A percentile compares a stretch with the other conserved stretches of the same genome.
Evolutionary conservation across 2,888 invertebrate species (phyloP).

Genomic region (Apamea crenata): DNA sequence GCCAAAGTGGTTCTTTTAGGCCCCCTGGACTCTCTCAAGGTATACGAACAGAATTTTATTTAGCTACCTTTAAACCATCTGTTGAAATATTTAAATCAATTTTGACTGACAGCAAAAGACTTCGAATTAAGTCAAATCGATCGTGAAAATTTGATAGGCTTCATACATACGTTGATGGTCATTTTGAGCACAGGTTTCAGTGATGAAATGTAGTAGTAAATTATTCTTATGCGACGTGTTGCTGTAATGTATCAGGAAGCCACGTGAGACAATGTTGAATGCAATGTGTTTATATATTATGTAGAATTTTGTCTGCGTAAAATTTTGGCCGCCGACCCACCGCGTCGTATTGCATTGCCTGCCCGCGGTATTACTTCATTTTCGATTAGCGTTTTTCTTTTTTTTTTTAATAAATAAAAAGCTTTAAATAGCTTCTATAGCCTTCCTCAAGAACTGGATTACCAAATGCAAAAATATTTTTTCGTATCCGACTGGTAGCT

Average conservation of each 20-base stretch:
- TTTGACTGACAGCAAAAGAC: neutral
- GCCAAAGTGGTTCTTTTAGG: no score
- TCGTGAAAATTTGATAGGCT: neutral
- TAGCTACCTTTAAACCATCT: neutral
- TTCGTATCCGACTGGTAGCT: no score
- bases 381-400: no score
- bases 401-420: no score
- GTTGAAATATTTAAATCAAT: neutral
- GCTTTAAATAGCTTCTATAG: no score
- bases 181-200: slow-evolving; percentile 23
- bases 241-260: neutral
- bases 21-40: neutral
- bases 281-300: neutral
- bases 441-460: no score
- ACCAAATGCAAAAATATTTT: no score
- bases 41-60: neutral
- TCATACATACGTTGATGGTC: slow-evolving; percentile 8
- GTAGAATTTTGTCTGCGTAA: no score
- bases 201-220: slow-evolving; percentile 1
- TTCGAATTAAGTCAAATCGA: slow-evolving; percentile 16
- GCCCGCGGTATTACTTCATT: no score
- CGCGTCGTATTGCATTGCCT: no score
- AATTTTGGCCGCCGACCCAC: no score
- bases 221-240: neutral
- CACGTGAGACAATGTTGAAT: neutral